Base-by-base conservation (phyloP, 2,797 vertebrate species). In the Platalea minor region DNA sequence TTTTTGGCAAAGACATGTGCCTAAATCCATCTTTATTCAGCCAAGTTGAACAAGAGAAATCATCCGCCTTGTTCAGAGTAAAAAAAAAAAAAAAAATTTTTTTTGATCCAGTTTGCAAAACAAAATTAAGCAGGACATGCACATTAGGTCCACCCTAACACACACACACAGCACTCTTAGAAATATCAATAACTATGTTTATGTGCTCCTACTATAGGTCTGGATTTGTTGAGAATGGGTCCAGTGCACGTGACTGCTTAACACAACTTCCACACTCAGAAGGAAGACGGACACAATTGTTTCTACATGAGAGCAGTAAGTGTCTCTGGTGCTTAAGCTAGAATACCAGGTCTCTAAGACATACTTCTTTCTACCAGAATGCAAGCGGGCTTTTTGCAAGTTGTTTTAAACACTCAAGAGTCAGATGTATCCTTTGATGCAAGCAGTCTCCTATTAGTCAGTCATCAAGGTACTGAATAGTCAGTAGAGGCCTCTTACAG, bases 381-480 rank as follows among this genome's bases (percentile, higher is more conserved):
- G 4, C 26, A 91, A 77, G 45, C 7, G 17, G 18, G 31, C 35
- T 87, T 57, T 50, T 45, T 74, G 18, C 19, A 72, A 76, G 54
- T 9, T 72, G 51, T 59, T 91, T 85, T 67, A 65, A 84, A 35
- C 45, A 20, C 70, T 48, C 31, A 68, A 75, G 70, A 57, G 74
- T 74, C 56, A 74, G 70, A 43, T 39, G 67, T 33, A 91, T 29
- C 68, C 72, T 91, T 87, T 81, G 81, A 92, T 76, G 68, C 45
- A 82, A 63, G 73, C 63, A 82, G 59, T 26, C 37, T 84, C 80
- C 84, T 75, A 15, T 87, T 43, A 92, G 70, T 13, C 88, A 92
- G 29, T 15, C 87, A 85, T 77, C 63, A 53, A 77, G 86, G 60
- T 53, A 43, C 41, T 60, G 60, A 93, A n/a, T 2, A 89, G 68